phyloP scores from a whole-genome alignment of 2,888 invertebrate genomes.

The Cephus runcator region DNA sequence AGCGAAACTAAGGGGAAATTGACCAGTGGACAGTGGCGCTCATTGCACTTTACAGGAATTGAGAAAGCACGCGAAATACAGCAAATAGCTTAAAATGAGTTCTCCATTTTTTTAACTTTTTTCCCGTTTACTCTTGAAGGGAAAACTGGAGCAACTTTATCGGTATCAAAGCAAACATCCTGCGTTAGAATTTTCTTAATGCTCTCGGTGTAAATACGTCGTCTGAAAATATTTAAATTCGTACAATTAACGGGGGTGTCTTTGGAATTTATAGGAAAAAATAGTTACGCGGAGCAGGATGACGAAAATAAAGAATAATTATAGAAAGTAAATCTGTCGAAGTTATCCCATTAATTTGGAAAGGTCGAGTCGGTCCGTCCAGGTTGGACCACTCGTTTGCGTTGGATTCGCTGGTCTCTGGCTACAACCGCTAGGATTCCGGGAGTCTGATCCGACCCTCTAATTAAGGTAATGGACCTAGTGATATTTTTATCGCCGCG shows the following conservation, averaged over 20 bases:
- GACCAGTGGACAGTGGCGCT: conserved; percentile 60
- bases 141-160: not conserved
- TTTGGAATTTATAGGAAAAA: not conserved
- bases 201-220: not conserved
- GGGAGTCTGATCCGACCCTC: conserved; percentile 18
- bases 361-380: not conserved
- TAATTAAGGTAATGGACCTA: conserved; percentile 48
- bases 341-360: not conserved
- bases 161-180: not conserved
- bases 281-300: not conserved
- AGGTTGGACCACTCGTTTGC: not conserved
- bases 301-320: not conserved
- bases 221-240: not conserved
- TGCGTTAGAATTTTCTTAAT: not conserved
- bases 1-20: conserved; percentile 59
- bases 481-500: conserved; percentile 45
- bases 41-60: conserved; percentile 24
- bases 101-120: not conserved
- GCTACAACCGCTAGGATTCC: conserved; percentile 16
- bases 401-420: not conserved
- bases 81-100: not conserved
- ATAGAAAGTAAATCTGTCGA: not conserved
- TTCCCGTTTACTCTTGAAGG: not conserved
- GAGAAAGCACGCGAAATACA: not conserved
- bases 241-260: not conserved